Conservation (phyloP, 2,113 vertebrate genomes). For the Cervus canadensis region DNA sequence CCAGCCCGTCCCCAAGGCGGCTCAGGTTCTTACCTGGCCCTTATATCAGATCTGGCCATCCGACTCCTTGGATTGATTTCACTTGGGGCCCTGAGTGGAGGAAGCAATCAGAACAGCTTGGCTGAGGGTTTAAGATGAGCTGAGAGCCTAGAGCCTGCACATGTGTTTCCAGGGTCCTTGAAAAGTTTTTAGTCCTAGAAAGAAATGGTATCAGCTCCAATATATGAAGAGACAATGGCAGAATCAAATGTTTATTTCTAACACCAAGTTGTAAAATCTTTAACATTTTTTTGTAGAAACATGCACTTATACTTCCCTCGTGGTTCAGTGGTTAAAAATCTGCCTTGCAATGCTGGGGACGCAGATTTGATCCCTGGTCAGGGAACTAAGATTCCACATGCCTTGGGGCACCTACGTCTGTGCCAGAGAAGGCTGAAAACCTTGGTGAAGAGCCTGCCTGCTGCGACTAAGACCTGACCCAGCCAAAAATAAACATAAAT, state of each 20-base stretch:
- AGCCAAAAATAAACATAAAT: too few species aligned
- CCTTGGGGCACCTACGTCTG: too few species aligned
- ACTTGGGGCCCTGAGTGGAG: background rate
- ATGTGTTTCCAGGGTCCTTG: background rate
- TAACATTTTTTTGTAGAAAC: background rate
- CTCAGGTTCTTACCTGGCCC: background rate
- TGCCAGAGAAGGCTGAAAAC: too few species aligned
- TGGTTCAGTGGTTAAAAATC: background rate
- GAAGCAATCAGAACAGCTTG: background rate
- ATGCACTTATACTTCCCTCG: background rate
- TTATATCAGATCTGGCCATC: conserved; percentile 19
- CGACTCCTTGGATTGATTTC: conserved; percentile 2
- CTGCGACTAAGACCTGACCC: too few species aligned
- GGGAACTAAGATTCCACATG: background rate
- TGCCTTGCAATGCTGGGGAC: background rate
- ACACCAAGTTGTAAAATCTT: background rate
- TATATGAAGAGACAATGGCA: background rate
- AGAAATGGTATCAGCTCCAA: background rate
- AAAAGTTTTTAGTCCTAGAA: background rate
- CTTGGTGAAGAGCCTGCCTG: too few species aligned
- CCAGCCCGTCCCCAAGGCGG: background rate
- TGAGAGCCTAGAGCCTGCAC: background rate
- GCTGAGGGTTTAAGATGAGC: background rate
- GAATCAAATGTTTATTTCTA: background rate
- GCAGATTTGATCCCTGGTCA: background rate